These are phyloP conservation scores for Acanthornis magna DNA, from an alignment of 2,797 vertebrate genomes.

Conservation along the genomic window DNA sequence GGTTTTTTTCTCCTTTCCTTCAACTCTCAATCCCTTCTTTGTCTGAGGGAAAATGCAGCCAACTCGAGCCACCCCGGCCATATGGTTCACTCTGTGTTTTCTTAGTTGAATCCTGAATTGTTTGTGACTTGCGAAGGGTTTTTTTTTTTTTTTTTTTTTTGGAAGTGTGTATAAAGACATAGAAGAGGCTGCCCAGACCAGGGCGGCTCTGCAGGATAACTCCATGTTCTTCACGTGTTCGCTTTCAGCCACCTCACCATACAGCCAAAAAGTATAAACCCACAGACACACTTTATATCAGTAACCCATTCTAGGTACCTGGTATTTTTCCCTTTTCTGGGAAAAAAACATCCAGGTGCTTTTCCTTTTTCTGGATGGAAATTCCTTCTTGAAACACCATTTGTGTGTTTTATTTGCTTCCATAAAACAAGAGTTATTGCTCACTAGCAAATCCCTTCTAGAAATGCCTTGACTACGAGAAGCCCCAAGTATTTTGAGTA, in stretches of 20 bases:
- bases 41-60: conserved; percentile 82
- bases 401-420: accelerated
- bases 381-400: accelerated
- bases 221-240: background rate
- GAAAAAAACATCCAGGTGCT: background rate
- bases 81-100: conserved; percentile 84
- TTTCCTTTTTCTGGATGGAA: background rate
- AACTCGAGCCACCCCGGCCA: conserved; percentile 80
- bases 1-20: conserved; percentile 80
- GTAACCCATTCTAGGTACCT: background rate
- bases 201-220: background rate
- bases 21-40: conserved; percentile 85
- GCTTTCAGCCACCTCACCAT: background rate
- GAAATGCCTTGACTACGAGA: background rate
- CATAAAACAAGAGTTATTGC: background rate
- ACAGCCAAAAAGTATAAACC: background rate
- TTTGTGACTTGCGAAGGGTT: conserved; percentile 73
- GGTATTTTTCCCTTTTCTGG: background rate
- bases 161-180: conserved; percentile 72
- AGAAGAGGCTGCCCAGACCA: background rate
- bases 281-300: background rate
- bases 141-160: conserved; percentile 32
- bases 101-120: conserved; percentile 79
- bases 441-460: background rate
- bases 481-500: background rate